Conservation (phyloP, 2,888 invertebrate species). For the Agonopterix heracliana region DNA sequence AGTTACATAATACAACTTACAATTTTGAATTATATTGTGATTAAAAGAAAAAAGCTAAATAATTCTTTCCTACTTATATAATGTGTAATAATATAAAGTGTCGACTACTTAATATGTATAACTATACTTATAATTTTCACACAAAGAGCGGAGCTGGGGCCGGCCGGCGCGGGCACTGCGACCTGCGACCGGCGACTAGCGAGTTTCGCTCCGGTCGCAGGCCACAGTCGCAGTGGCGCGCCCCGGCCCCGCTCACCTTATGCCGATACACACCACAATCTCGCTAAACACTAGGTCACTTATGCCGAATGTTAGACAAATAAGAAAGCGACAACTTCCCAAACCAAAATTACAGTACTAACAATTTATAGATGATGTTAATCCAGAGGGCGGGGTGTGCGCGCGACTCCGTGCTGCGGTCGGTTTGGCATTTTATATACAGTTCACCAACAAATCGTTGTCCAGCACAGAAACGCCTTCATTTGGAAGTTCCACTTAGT, state of each 20-base stretch:
- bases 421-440: slow-evolving; percentile 5
- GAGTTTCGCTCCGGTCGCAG: slow-evolving; percentile 8
- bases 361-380: slow-evolving; percentile 48
- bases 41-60: slow-evolving; percentile 72
- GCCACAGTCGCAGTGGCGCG: slow-evolving; percentile 14
- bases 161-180: slow-evolving; percentile 13
- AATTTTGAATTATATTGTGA: slow-evolving; percentile 76
- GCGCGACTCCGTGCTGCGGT: slow-evolving; percentile 11
- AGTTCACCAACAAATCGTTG: slow-evolving; percentile 12
- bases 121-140: slow-evolving; percentile 73
- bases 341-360: slow-evolving; percentile 60
- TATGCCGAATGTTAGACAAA: slow-evolving; percentile 61
- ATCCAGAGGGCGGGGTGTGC: slow-evolving; percentile 23
- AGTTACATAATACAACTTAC: slow-evolving; percentile 73
- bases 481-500: slow-evolving; percentile 10
- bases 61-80: slow-evolving; percentile 75
- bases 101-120: slow-evolving; percentile 71
- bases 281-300: slow-evolving; percentile 58
- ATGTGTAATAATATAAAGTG: slow-evolving; percentile 76
- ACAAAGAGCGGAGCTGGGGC: slow-evolving; percentile 55
- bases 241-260: slow-evolving; percentile 25
- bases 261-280: slow-evolving; percentile 53
- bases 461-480: slow-evolving; percentile 16
- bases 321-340: slow-evolving; percentile 61
- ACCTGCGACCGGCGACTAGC: not conserved